These are phyloP conservation scores for Tetrao urogallus DNA, from an alignment of 2,113 vertebrate species.

Conservation along the genomic window DNA sequence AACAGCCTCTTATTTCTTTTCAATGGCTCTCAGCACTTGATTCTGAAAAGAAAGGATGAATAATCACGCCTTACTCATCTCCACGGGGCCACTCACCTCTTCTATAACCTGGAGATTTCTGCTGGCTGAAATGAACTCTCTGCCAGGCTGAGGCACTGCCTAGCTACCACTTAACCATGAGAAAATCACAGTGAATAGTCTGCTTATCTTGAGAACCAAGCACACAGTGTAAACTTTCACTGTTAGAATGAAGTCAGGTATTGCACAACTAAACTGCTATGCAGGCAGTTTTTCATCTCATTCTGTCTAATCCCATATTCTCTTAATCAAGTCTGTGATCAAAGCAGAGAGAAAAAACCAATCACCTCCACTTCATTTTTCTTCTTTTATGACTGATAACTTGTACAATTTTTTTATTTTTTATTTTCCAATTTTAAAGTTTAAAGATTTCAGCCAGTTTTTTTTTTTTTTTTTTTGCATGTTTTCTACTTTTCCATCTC, in stretches of 20 bases:
- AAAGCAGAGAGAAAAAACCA: background rate
- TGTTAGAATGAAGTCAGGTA: background rate
- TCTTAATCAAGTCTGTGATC: background rate
- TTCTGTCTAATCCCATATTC: background rate
- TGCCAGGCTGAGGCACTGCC: background rate
- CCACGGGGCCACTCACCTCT: background rate
- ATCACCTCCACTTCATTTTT: rapidly evolving
- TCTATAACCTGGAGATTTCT: background rate
- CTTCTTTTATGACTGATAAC: background rate
- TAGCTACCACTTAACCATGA: background rate
- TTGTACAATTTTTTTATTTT: background rate
- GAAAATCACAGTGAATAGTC: background rate
- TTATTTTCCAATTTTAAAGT: background rate
- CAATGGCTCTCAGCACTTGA: background rate
- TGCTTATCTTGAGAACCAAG: background rate
- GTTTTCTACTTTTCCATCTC: background rate
- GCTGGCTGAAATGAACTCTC: background rate
- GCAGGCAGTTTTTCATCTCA: background rate
- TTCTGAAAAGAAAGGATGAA: background rate
- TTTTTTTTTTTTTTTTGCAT: too few relatives aligned
- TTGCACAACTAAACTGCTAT: background rate
- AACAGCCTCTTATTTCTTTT: background rate
- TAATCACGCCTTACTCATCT: rapidly evolving
- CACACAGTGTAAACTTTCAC: background rate
- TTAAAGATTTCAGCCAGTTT: background rate